Percentiles rank a stretch among this genome's conserved stretches.
Evolutionary conservation across 2,113 vertebrate species (phyloP).

Genomic region (Gopherus evgoodei): DNA sequence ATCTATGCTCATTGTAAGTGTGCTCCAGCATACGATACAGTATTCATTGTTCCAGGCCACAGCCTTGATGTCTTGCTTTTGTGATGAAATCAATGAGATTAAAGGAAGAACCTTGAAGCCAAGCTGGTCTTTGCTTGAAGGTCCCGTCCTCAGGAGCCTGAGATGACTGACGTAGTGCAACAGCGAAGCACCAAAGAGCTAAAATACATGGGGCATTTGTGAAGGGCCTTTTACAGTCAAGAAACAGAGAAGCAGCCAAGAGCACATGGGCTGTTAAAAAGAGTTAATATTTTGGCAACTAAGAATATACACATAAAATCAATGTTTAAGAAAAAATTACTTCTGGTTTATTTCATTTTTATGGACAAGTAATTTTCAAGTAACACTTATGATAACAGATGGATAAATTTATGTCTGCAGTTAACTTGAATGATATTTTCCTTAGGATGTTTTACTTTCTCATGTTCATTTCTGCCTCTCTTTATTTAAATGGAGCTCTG

Average conservation of each 20-base stretch:
- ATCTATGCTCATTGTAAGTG: neutral
- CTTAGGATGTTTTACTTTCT: slow-evolving; percentile 70
- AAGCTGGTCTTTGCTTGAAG: slow-evolving; percentile 1
- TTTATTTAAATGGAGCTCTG: slow-evolving; percentile 55
- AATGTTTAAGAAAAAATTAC: slow-evolving; percentile 38
- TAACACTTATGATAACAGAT: slow-evolving; percentile 70
- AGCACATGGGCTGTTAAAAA: slow-evolving; percentile 62
- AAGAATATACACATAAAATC: slow-evolving; percentile 34
- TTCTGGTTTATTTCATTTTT: slow-evolving; percentile 74
- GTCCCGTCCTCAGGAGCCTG: neutral
- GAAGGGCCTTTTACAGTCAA: slow-evolving; percentile 19
- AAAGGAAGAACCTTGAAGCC: neutral
- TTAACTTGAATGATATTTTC: slow-evolving; percentile 75
- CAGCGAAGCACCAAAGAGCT: neutral
- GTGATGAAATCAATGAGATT: neutral
- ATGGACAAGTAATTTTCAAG: slow-evolving; percentile 69
- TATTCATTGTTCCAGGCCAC: slow-evolving; percentile 4
- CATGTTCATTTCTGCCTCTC: slow-evolving; percentile 33
- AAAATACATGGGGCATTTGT: slow-evolving; percentile 15
- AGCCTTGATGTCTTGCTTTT: neutral
- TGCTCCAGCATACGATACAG: neutral
- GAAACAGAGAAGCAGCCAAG: slow-evolving; percentile 26
- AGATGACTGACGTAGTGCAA: slow-evolving; percentile 5
- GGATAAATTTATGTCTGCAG: slow-evolving; percentile 66
- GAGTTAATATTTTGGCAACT: slow-evolving; percentile 72